Conservation (phyloP, 2,888 invertebrate species). For the Neoascia interrupta region DNA sequence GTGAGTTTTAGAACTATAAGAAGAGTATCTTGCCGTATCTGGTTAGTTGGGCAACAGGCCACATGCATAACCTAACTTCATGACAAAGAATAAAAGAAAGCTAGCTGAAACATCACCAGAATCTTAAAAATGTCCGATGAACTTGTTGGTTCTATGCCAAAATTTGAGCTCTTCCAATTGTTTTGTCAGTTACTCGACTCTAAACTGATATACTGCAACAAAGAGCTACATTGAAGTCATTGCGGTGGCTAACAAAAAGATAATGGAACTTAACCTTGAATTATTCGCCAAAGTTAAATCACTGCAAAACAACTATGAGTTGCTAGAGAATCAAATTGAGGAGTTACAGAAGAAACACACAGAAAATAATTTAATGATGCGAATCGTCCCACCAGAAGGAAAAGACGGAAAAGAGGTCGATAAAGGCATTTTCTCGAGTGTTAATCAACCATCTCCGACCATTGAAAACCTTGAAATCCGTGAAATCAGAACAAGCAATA, state of each 20-base stretch:
- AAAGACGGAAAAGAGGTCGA: background rate
- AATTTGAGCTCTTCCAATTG: background rate
- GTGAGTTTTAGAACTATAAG: background rate
- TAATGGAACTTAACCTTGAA: background rate
- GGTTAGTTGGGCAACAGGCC: background rate
- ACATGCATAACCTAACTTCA: slow-evolving; percentile 6
- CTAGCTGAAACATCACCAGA: slow-evolving; percentile 8
- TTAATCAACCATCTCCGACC: too few relatives aligned
- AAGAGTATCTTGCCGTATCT: background rate
- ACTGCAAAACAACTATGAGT: background rate
- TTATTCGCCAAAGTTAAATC: background rate
- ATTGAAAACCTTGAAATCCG: too few relatives aligned
- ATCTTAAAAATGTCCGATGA: slow-evolving; percentile 11
- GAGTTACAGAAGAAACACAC: slow-evolving; percentile 17
- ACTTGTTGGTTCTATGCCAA: slow-evolving; percentile 13
- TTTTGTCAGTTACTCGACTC: slow-evolving; percentile 2
- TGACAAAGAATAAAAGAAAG: slow-evolving; percentile 1
- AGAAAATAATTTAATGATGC: background rate
- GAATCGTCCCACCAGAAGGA: background rate
- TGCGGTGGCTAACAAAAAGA: background rate
- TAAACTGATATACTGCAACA: background rate
- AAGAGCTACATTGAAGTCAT: background rate
- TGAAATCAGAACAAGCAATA: too few relatives aligned
- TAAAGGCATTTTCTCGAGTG: background rate
- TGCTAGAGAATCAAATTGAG: slow-evolving; percentile 9